Evolutionary conservation across 2,797 vertebrate species (phyloP).

Genomic region (Valencia hispanica): DNA sequence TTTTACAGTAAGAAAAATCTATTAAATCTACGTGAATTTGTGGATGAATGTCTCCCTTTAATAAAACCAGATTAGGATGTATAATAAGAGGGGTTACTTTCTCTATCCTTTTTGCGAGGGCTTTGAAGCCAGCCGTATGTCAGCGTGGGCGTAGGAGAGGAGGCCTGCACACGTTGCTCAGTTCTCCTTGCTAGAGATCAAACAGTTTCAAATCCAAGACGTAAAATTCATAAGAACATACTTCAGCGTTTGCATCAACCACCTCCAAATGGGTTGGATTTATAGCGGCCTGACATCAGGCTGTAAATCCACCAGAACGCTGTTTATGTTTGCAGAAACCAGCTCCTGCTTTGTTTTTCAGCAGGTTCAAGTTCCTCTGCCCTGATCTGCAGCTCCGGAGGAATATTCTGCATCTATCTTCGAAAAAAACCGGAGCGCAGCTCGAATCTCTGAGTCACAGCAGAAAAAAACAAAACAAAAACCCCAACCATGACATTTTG

Average conservation of each 20-base stretch:
- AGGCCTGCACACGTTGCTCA: constrained; percentile 25
- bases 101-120: too few relatives aligned
- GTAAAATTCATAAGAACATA: constrained; percentile 14
- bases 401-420: constrained; percentile 17
- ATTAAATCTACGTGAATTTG: too few relatives aligned
- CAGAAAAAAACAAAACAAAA: too few relatives aligned
- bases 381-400: not conserved
- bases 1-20: too few relatives aligned
- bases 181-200: constrained; percentile 27
- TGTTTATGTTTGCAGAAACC: constrained; percentile 3
- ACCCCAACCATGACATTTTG: constrained; percentile 50
- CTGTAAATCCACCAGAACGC: not conserved
- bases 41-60: too few relatives aligned
- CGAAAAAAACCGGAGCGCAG: constrained; percentile 10
- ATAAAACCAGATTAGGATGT: too few relatives aligned
- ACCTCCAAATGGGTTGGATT: constrained; percentile 24
- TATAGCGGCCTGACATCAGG: not conserved
- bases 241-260: constrained; percentile 19
- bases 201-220: not conserved
- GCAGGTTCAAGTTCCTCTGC: not conserved
- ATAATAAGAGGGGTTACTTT: too few relatives aligned
- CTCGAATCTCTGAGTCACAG: constrained; percentile 45
- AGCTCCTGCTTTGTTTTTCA: not conserved
- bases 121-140: constrained; percentile 48
- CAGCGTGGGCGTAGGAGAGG: constrained; percentile 28